Percentiles rank a stretch among this genome's conserved stretches.
Conservation (phyloP, 2,113 vertebrate species). For the Dascyllus trimaculatus region DNA sequence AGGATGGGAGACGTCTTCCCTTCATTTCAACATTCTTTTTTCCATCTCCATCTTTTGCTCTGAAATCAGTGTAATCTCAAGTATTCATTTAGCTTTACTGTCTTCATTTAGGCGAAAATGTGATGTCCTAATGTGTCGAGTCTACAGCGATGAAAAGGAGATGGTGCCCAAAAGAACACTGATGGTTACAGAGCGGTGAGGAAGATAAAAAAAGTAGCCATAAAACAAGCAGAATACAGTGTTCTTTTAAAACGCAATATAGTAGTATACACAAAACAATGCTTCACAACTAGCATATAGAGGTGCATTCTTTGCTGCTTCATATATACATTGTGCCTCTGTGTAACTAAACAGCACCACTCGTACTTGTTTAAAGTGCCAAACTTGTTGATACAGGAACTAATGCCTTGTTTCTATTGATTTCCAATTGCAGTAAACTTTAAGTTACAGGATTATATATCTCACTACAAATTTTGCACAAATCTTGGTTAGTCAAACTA, state of each 20-base stretch:
- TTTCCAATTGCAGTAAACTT: conserved; percentile 80
- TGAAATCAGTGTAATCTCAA: not conserved
- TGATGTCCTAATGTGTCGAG: not conserved
- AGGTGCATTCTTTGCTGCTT: too few species aligned
- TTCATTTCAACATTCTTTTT: not conserved
- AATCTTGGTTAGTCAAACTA: conserved; percentile 89
- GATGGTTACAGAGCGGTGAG: too few species aligned
- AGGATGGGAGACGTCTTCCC: not conserved
- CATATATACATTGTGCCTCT: not conserved
- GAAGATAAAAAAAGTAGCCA: too few species aligned
- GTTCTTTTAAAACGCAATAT: too few species aligned
- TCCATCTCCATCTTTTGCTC: not conserved
- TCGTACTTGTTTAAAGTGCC: not conserved
- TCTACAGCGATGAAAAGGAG: not conserved
- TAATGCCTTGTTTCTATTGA: conserved; percentile 74
- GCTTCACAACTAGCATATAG: too few species aligned
- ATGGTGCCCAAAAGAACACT: too few species aligned
- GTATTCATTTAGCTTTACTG: conserved; percentile 1
- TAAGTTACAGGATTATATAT: conserved; percentile 86
- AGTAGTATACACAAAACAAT: too few species aligned
- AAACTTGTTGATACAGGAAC: conserved; percentile 16
- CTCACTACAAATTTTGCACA: conserved; percentile 86
- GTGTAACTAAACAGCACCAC: not conserved
- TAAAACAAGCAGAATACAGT: too few species aligned
- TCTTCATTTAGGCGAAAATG: too few species aligned